Evolutionary conservation across 2,888 invertebrate genomes (phyloP).

Genomic region (Dynastes tityus): DNA sequence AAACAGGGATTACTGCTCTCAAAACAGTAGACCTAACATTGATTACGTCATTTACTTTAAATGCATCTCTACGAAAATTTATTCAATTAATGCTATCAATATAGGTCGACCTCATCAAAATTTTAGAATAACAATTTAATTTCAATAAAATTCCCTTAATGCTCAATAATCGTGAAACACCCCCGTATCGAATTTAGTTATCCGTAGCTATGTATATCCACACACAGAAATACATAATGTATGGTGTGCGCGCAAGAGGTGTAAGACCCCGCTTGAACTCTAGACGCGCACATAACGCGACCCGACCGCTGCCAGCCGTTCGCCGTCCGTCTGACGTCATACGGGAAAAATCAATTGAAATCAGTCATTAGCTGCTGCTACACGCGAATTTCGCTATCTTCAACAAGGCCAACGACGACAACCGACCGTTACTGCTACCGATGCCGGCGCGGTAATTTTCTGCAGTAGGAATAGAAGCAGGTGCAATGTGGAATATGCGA

Average conservation of each 20-base stretch:
- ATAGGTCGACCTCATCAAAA: too few relatives aligned
- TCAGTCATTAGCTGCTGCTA: conserved; percentile 53
- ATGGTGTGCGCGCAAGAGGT: conserved; percentile 29
- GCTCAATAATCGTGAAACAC: too few relatives aligned
- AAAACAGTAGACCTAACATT: too few relatives aligned
- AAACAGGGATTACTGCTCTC: too few relatives aligned
- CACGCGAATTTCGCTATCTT: conserved; percentile 54
- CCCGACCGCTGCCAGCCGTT: conserved; percentile 39
- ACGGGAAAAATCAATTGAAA: conserved; percentile 59
- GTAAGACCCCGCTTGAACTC: conserved; percentile 44
- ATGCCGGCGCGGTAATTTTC: conserved; percentile 5
- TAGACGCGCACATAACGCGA: conserved; percentile 10
- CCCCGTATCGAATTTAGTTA: too few relatives aligned
- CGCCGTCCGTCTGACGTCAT: conserved; percentile 59
- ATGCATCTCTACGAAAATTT: too few relatives aligned
- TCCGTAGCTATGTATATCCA: background rate
- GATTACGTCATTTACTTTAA: too few relatives aligned
- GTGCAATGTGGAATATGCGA: too few relatives aligned
- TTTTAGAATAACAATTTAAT: too few relatives aligned
- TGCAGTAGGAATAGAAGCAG: background rate
- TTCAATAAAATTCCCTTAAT: too few relatives aligned
- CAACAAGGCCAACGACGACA: conserved; percentile 31
- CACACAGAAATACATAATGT: conserved; percentile 11
- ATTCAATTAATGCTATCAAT: too few relatives aligned
- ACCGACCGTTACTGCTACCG: background rate